Evolutionary conservation across 30 jellyfish, hydroid and myxozoan genomes (phyloP).

Genomic region (Chrysaora quinquecirrha): DNA sequence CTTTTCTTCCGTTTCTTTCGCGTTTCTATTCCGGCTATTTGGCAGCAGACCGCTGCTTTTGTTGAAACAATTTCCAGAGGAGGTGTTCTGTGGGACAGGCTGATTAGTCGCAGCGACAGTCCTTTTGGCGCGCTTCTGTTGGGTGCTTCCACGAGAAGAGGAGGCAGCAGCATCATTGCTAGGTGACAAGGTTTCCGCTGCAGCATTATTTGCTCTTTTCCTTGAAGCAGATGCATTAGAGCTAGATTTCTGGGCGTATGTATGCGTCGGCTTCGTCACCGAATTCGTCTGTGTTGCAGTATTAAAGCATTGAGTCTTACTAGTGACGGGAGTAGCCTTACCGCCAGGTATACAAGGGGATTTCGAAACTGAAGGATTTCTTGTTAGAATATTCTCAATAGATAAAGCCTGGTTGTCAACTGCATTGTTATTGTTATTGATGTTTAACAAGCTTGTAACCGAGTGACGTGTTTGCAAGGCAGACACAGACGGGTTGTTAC

Average conservation of each 20-base stretch:
- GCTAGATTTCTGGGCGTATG: not conserved
- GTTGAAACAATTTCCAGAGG: not conserved
- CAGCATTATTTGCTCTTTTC: not conserved
- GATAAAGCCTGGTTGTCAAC: conserved; percentile 45
- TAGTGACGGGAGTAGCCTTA: no score
- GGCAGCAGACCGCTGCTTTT: not conserved
- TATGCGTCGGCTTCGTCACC: not conserved
- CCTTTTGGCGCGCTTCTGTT: not conserved
- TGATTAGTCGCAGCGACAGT: not conserved
- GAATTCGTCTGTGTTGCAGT: no score
- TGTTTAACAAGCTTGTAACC: conserved; percentile 39
- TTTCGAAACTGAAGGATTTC: not conserved
- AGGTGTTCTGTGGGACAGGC: not conserved
- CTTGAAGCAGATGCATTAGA: not conserved
- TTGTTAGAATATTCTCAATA: conserved; percentile 25
- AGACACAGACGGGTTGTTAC: not conserved
- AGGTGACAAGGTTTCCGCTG: not conserved
- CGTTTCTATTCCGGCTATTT: not conserved
- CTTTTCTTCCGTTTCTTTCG: conserved; percentile 6
- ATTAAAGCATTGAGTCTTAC: no score
- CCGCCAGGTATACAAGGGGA: no score
- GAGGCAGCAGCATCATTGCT: not conserved
- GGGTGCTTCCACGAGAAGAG: not conserved
- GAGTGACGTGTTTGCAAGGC: conserved; percentile 51
- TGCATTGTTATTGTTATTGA: conserved; percentile 13